These are phyloP conservation scores for Manis pentadactyla DNA, from an alignment of 2,797 vertebrate genomes.

Conservation along the genomic window DNA sequence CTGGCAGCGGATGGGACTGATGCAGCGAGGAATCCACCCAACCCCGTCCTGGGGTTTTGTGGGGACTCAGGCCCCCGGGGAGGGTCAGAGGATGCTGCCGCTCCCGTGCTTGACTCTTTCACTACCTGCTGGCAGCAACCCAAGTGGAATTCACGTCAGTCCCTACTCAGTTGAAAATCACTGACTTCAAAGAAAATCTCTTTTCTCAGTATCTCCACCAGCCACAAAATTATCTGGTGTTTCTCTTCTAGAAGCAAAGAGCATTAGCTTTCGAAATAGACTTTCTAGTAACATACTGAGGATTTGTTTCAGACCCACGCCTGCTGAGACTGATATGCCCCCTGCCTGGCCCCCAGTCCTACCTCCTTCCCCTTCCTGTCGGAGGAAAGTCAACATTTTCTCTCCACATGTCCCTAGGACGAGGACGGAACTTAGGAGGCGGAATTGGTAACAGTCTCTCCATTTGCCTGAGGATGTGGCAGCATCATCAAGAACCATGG, in stretches of 20 bases:
- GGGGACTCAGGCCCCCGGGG: not conserved
- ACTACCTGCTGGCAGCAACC: not conserved
- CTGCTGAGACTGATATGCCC: accelerated
- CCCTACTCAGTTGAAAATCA: not conserved
- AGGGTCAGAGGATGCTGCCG: accelerated
- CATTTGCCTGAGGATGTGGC: not conserved
- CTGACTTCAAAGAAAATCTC: not conserved
- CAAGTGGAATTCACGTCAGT: accelerated
- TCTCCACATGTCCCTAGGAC: not conserved
- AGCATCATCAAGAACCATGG: accelerated
- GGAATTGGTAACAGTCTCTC: not conserved
- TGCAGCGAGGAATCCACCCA: too few species aligned
- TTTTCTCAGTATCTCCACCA: not conserved
- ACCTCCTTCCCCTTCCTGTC: accelerated
- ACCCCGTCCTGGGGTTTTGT: not conserved
- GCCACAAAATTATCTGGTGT: too few species aligned
- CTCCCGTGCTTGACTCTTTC: too few species aligned
- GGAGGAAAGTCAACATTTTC: not conserved
- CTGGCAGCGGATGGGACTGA: not conserved
- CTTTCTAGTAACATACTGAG: accelerated
- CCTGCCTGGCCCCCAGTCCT: accelerated
- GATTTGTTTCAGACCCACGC: not conserved
- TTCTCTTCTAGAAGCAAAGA: not conserved
- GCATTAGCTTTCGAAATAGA: not conserved
- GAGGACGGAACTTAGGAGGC: not conserved